These are phyloP conservation scores for Alaudala cheleensis DNA, from an alignment of 2,113 vertebrate genomes.

Conservation along the genomic window DNA sequence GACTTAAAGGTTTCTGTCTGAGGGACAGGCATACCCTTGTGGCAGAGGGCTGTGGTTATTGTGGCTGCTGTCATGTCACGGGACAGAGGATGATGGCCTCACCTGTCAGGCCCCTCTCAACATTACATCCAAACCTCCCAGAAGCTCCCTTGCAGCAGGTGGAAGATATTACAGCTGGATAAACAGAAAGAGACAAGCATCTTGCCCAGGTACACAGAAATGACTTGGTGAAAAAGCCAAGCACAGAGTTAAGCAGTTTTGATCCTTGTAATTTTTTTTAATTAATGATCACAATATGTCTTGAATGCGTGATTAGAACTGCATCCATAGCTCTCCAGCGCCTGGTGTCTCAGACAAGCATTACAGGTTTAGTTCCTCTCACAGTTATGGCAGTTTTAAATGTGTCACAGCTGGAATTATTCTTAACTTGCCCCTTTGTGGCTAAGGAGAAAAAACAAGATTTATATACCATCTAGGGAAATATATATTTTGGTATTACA, in stretches of 20 bases:
- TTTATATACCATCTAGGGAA: neutral
- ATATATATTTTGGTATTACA: neutral
- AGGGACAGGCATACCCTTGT: no score
- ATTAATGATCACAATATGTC: neutral
- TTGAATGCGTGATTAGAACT: neutral
- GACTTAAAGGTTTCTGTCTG: neutral
- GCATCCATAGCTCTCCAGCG: neutral
- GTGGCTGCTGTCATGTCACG: rapidly evolving
- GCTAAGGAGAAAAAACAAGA: neutral
- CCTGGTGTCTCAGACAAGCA: neutral
- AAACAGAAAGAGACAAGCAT: neutral
- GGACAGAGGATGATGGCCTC: neutral
- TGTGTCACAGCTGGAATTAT: neutral
- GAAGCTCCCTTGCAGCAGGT: neutral
- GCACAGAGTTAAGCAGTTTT: neutral
- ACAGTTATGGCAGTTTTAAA: neutral
- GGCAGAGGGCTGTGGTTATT: neutral
- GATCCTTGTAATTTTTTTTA: neutral
- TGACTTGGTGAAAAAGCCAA: neutral
- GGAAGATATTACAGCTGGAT: neutral
- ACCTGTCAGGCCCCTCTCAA: neutral
- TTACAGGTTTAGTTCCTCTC: neutral
- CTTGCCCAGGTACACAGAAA: neutral
- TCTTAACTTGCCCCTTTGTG: neutral
- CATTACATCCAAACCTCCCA: neutral